Evolutionary conservation across 2,888 invertebrate species (phyloP).

Genomic region (Limenitis camilla): DNA sequence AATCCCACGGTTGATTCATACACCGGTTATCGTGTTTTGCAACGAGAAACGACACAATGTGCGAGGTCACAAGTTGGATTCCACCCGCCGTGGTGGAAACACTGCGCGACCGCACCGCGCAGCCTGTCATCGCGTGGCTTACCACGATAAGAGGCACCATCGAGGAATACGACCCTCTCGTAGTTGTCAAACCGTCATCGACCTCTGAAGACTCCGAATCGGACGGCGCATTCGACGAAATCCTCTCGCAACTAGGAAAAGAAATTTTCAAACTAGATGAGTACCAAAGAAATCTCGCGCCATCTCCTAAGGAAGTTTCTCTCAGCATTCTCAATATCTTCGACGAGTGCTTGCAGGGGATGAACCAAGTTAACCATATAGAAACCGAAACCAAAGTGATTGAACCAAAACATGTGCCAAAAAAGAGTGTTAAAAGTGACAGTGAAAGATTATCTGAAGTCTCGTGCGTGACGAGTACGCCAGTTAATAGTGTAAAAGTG

Average conservation of each 20-base stretch:
- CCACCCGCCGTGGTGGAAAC: slow-evolving; percentile 66
- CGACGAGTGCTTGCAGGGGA: slow-evolving; percentile 63
- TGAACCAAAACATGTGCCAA: slow-evolving; percentile 24
- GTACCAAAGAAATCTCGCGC: slow-evolving; percentile 53
- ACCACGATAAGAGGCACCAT: slow-evolving; percentile 48
- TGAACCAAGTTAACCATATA: slow-evolving; percentile 31
- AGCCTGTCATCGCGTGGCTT: slow-evolving; percentile 64
- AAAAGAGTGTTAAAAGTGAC: slow-evolving; percentile 47
- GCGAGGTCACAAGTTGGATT: slow-evolving; percentile 68
- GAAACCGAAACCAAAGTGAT: slow-evolving; percentile 25
- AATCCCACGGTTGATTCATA: slow-evolving; percentile 65
- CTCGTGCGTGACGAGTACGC: slow-evolving; percentile 55
- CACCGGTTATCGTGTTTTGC: slow-evolving; percentile 65
- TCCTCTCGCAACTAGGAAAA: slow-evolving; percentile 63
- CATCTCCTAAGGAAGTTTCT: slow-evolving; percentile 49
- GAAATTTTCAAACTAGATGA: slow-evolving; percentile 67
- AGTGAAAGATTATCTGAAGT: slow-evolving; percentile 47
- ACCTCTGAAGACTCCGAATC: slow-evolving; percentile 36
- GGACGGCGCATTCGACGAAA: slow-evolving; percentile 64
- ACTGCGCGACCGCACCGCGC: slow-evolving; percentile 54
- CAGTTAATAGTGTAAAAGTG: slow-evolving; percentile 36
- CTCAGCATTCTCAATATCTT: slow-evolving; percentile 65
- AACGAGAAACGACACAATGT: slow-evolving; percentile 42
- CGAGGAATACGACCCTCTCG: slow-evolving; percentile 64
- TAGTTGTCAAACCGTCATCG: slow-evolving; percentile 42